Conservation (phyloP, 2,113 vertebrate species). For the Urocolius indicus region DNA sequence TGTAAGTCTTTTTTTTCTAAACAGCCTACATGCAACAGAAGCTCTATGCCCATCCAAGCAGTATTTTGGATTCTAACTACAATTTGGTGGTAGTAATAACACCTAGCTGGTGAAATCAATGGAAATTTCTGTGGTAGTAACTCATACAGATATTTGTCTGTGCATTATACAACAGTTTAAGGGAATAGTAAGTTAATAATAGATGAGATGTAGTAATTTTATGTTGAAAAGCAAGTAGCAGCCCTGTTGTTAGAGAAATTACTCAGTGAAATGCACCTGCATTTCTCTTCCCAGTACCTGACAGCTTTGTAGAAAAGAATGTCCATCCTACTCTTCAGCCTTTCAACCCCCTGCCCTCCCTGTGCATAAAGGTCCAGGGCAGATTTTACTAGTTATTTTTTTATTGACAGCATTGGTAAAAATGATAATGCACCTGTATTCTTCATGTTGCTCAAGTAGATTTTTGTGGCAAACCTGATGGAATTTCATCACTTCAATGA, state of each 20-base stretch:
- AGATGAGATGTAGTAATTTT: not conserved
- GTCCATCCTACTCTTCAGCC: not conserved
- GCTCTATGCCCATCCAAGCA: not conserved
- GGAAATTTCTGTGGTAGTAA: not conserved
- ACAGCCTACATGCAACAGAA: not conserved
- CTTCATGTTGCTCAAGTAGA: not conserved
- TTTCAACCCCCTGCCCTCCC: too few species aligned
- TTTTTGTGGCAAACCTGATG: not conserved
- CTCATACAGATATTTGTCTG: rapidly evolving
- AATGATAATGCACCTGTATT: not conserved
- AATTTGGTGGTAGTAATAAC: not conserved
- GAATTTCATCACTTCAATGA: not conserved
- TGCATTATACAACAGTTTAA: not conserved
- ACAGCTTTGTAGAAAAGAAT: not conserved
- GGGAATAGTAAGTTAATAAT: not conserved
- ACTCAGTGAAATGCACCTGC: not conserved
- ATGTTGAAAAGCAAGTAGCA: not conserved
- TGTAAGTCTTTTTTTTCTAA: not conserved
- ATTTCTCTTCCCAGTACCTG: not conserved
- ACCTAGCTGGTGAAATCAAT: not conserved
- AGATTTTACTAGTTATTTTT: not conserved
- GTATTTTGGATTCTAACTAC: not conserved
- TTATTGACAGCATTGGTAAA: not conserved
- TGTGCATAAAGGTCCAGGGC: not conserved
- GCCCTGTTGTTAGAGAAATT: not conserved